Base-by-base conservation (phyloP, 1,140 invertebrate species). In the Xylocopa sonorina region DNA sequence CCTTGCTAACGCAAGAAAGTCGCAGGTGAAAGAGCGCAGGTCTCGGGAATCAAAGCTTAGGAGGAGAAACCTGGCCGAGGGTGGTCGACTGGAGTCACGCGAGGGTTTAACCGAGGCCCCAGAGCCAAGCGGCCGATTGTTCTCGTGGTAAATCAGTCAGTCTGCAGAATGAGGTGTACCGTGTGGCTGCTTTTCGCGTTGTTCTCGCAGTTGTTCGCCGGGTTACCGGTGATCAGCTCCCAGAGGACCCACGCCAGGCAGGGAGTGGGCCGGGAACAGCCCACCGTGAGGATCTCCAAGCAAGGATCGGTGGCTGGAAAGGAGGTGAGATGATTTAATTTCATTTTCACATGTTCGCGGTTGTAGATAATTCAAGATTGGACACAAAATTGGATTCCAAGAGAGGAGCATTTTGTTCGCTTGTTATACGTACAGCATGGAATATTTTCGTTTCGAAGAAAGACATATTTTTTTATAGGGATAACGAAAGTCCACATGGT, bases 251-350 rank as follows among this genome's bases (percentile, higher is more conserved):
- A 89, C 63, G 88, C 88, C 3, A 76, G 88, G 12, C 91, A 91
- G 71, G 88, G 88, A 6, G n/a, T 69, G 24, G 78, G 64, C 9
- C 85, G 84, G 6, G 90, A 88, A 10, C 73, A 87, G 4, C 91
- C 88, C 7, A 86, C 81, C 2, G 82, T 93, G 43, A 88, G 51
- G 60, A 88, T 93, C 71, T 90, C 90, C 0, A 81, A 67, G 2
- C 92, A 93, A 66, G 92, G 92, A 60, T 81, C 81, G 10, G 60
- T 93, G 6, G 68, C 88, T 41, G 92, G 92, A 48, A 91, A 89
- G 71, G 91, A 93, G 89, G 92, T 93, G 78, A 78, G 88, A 83
- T n/a, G 72, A 68, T 58, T 67, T 57, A 69, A n/a, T 69, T 34
- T 55, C 43, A 41, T 51, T 46, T 68, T 48, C 71, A 2, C 16